Base-by-base conservation (phyloP, 2,113 vertebrate species). In the Lonchura striata region DNA sequence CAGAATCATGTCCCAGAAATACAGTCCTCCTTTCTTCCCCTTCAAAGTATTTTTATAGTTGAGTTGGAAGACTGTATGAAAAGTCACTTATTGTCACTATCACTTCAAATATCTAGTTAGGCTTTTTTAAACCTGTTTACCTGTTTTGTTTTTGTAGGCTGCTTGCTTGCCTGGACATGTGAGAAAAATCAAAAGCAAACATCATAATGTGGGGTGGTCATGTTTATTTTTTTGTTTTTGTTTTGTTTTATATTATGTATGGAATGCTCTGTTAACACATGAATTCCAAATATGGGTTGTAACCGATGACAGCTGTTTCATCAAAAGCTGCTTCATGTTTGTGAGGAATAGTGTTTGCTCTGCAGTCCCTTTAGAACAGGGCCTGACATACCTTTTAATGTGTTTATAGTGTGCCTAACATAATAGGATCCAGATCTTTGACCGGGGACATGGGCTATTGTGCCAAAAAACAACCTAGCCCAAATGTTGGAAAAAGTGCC, bases 81-180 rank as follows among this genome's bases (percentile, higher is more conserved):
- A 94, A 54, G 64, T 95, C 6, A 72, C 77, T 94, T 90, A 65
- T 68, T 96, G 94, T 97, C 86, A 57, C 86, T 49, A 71, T 96
- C 28, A 78, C 78, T 94, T 96, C 83, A 71, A 90, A 85, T 6
- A 95, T 64, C 92, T 95, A 97, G 96, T 97, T 98, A 97, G 94
- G 96, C 97, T 97, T 97, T 96, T 85, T 96, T 63, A 79, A 79
- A 69, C 23, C 28, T 78, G 12, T 86, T 78, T 53, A 39, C 14
- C 24, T 72, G 2, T 46, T 42, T 46, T 49, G 7, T 4, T 94
- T 90, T 53, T 80, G 30, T 86, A 72, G 59, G 53, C 46, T 86
- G 22, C 37, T 72, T 72, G 33, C 52, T 77, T 96, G 96, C 97
- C 97, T 98, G 97, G 97, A 97, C 92, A 90, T 96, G 94, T 97